Base-by-base conservation (phyloP, 2,113 vertebrate species). In the Pagrus major region DNA sequence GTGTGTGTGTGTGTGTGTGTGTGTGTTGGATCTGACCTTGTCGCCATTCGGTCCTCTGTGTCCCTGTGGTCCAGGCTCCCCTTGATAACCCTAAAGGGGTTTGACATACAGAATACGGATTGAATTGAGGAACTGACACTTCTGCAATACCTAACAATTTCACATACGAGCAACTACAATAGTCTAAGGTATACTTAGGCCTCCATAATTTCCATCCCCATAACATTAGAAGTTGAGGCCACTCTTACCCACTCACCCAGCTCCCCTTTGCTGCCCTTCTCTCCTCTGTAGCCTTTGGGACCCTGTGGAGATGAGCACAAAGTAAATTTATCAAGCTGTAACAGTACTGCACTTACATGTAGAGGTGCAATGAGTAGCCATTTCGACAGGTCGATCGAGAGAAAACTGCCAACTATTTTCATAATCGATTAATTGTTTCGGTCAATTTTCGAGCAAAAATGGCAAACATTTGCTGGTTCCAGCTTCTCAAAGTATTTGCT, bases 241-340 rank as follows among this genome's bases (percentile, higher is more conserved):
- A 78, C 59, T 92, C 94, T 96, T 95, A 96, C 95, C 95, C 92
- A 93, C 87, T 95, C 95, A 93, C 94, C 95, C 91, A 75, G 91
- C 88, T 96, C 95, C 91, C 95, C 95, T 83, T 92, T 93, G 85
- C 4, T 85, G 66, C 94, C 94, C 15, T 61, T 73, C 49, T 96
- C 95, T 78, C 93, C 95, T 60, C 41, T 72, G 77, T 93, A 94
- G 61, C 94, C 95, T 86, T 92, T 71, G 18, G 71, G 86, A 25
- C 95, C 95, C 95, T 96, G 16, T 3, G 63, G 46, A 16, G 16
- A 86, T 31, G 71, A 58, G 20, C 4, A 86, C 18, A 31, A 8
- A 81, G 29, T 37, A 27, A 6, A 65, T 74, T 29, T 29, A 60
- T 54, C 8, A 54, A 61, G 10, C 9, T 31, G 42, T 27, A 69